Base-by-base conservation (phyloP, 2,113 vertebrate species). In the Embiotoca jacksoni region DNA sequence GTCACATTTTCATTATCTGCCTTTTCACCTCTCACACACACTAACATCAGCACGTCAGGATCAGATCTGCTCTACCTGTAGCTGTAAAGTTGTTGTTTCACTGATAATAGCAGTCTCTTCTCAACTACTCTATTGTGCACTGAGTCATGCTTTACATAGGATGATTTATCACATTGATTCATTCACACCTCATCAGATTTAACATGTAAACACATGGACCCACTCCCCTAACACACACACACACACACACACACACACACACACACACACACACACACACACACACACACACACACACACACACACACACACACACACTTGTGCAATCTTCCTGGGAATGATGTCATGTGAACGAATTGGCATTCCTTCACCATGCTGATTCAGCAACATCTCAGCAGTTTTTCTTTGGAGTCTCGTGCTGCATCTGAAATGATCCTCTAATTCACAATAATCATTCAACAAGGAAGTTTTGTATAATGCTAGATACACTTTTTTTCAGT, bases 141-240 rank as follows among this genome's bases (percentile, higher is more conserved):
- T 58, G 44, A 39, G 37, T n/a, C n/a, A 36, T 30, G 31, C 7
- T 52, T 63, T 80, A 37, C n/a, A 46, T 78, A 23, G 55, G 6
- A 59, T 59, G 6, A 72, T 54, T 52, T 59, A 71, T 68, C 49
- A 75, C 50, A 31, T 31, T 35, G 31, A 69, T 58, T 58, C 16
- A 64, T 60, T 56, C 33, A 44, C 47, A 52, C 58, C 62, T 14
- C 49, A 36, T 44, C 30, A 57, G 3, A 35, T 31, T 53, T 62
- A 10, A 59, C 10, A 5, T 30, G 35, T 31, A 64, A 11, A 47
- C n/a, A 55, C 56, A 54, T n/a, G 35, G 23, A 23, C 23, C 23
- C 23, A 23, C 23, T 23, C 23, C 23, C 23, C 23, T 23, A 23
- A 23, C n/a, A 35, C 6, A 46, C 53, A 52, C 63, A 56, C 44